Evolutionary conservation across 2,888 invertebrate species (phyloP), one percentile per base, ranked within the genome.

Genomic region (Sinhomidia bicolor): DNA sequence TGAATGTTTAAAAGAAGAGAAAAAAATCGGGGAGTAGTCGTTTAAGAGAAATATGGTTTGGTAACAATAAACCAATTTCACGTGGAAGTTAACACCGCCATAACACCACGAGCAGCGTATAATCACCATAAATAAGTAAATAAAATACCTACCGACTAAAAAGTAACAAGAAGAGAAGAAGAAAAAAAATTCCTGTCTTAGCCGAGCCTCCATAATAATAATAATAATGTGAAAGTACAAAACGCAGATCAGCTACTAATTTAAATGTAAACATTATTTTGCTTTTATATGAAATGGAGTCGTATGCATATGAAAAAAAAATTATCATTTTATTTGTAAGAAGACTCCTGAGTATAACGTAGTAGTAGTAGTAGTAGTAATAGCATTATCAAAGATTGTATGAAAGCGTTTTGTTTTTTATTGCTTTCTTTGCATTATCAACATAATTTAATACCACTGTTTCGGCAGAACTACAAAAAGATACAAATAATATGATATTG

Each of bases 41-140:
- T 23, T 60, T 12, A 41, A 81, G 47, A 81, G 68, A 81, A 47
- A 80, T 80, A 81, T 65, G 81, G 51, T 51, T 65, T 51, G 32
- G 60, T 20, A 57, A 51, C 68, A 81, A 81, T 81, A 81, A 83
- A 83, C 71, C 83, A 83, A 74, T 83, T 83, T 74, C 71, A 23
- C 68, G 74, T 83, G 26, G 57, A 83, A 57, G 57, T 83, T 71
- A 83, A 41, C 83, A 74, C 83, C 41, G 36, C 36, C 14, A 62
- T 29, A 32, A 41, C 68, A 41, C 20, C 41, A 71, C 26, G 14
- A 74, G 41, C 71, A 6, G 12, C 14, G 47, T 47, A n/a, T n/a
- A 74, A 74, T 47, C 71, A n/a, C n/a, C 32, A 65, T 36, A 23
- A 60, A 68, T 68, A 74, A 74, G 44, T 47, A 74, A 74, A 74